phyloP scores from a whole-genome alignment of 2,113 vertebrate species.

The Polypterus bichir region DNA sequence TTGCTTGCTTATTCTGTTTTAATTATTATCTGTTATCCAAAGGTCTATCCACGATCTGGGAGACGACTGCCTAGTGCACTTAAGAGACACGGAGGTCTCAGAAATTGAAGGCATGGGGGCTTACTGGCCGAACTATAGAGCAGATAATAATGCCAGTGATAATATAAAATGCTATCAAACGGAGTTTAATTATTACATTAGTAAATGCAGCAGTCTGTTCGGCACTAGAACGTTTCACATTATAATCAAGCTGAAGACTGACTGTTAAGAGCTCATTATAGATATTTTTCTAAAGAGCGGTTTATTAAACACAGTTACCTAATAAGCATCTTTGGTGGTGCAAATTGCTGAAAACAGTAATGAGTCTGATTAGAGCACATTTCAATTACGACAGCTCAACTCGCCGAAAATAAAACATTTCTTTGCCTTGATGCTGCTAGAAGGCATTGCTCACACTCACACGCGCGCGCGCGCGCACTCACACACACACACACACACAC shows the following conservation, averaged over 20 bases:
- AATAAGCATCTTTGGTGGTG: slow-evolving; percentile 98
- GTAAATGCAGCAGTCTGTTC: slow-evolving; percentile 86
- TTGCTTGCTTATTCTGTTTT: no score
- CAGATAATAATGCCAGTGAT: background rate
- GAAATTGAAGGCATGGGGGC: no score
- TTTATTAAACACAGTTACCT: slow-evolving; percentile 99
- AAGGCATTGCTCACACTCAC: slow-evolving; percentile 40
- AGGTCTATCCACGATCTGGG: no score
- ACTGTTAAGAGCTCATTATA: slow-evolving; percentile 99
- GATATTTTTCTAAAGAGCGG: slow-evolving; percentile 94
- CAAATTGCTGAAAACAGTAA: slow-evolving; percentile 99
- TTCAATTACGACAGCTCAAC: slow-evolving; percentile 93
- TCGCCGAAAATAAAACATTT: slow-evolving; percentile 34
- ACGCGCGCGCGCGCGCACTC: slow-evolving; percentile 13
- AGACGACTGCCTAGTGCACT: no score
- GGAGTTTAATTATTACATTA: slow-evolving; percentile 93
- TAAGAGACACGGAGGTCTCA: no score
- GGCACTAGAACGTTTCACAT: slow-evolving; percentile 77
- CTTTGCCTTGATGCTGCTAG: slow-evolving; percentile 46
- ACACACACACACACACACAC: slow-evolving; percentile 45
- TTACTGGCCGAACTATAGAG: no score
- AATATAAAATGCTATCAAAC: slow-evolving; percentile 3
- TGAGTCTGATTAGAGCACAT: slow-evolving; percentile 98
- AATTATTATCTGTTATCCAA: no score
- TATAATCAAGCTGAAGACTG: slow-evolving; percentile 86